Conservation (phyloP, 2,888 invertebrate genomes). For the Ephialtes manifestator region DNA sequence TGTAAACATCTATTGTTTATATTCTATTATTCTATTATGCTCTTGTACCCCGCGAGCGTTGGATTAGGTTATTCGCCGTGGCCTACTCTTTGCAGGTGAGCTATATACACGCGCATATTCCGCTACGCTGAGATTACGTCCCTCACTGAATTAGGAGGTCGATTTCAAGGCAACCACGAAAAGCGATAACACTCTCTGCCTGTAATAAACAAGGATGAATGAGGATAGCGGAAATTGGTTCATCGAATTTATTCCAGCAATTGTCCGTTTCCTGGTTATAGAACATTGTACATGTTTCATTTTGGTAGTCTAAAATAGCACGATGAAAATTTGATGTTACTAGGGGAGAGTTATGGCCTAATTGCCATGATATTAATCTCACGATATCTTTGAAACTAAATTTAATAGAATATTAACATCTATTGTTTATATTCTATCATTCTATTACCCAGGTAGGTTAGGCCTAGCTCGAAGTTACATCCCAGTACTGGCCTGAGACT, state of each 20-base stretch:
- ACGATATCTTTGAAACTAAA: too few species aligned
- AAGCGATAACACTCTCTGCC: conserved; percentile 67
- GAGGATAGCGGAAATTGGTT: neutral
- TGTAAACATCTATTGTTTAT: too few species aligned
- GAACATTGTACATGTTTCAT: neutral
- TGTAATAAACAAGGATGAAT: neutral
- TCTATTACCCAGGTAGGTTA: too few species aligned
- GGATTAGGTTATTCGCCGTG: conserved; percentile 3
- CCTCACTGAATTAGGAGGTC: conserved; percentile 76
- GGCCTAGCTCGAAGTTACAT: too few species aligned
- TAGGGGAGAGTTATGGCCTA: too few species aligned
- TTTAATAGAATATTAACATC: too few species aligned
- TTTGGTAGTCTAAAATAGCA: neutral
- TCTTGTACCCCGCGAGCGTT: conserved; percentile 6
- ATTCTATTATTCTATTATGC: too few species aligned
- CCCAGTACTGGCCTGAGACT: too few species aligned
- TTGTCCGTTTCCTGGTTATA: neutral
- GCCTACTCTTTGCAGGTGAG: conserved; percentile 13
- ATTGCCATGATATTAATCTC: too few species aligned
- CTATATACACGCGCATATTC: conserved; percentile 17
- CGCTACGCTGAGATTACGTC: conserved; percentile 70
- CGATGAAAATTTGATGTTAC: too few species aligned
- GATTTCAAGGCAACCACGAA: conserved; percentile 62
- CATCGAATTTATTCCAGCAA: neutral
- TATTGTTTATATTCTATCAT: too few species aligned